Conservation (phyloP, 2,113 vertebrate genomes). For the Corynorhinus townsendii region DNA sequence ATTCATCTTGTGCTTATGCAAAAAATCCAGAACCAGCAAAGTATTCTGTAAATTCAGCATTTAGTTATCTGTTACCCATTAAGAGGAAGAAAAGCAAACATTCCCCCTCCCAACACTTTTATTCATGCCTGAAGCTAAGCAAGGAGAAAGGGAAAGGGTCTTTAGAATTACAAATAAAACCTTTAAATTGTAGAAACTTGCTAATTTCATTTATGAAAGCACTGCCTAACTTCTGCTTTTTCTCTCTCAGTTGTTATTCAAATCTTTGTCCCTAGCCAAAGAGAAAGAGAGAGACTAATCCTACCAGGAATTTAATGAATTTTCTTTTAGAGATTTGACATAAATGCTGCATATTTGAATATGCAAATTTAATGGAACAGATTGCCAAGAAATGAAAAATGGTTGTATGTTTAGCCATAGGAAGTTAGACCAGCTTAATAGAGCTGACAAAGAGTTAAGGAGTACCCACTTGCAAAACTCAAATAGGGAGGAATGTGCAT, state of each 20-base stretch:
- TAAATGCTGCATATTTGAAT: conserved; percentile 70
- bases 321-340: conserved; percentile 69
- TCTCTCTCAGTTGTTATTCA: conserved; percentile 75
- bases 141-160: conserved; percentile 72
- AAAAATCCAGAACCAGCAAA: conserved; percentile 71
- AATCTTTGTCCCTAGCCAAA: conserved; percentile 63
- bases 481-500: conserved; percentile 3
- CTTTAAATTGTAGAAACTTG: conserved; percentile 81
- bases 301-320: conserved; percentile 68
- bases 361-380: conserved; percentile 66
- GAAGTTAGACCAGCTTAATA: conserved; percentile 62
- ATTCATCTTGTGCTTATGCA: conserved; percentile 73
- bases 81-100: conserved; percentile 78
- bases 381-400: conserved; percentile 69
- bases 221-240: conserved; percentile 66
- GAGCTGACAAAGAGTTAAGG: conserved; percentile 61
- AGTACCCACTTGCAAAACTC: conserved; percentile 54
- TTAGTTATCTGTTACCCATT: conserved; percentile 80
- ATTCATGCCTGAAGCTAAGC: conserved; percentile 78
- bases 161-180: conserved; percentile 84
- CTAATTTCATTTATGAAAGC: conserved; percentile 80
- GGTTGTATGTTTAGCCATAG: conserved; percentile 61
- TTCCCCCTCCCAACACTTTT: conserved; percentile 55
- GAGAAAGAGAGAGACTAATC: conserved; percentile 38
- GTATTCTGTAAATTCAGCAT: conserved; percentile 80